Percentiles rank a stretch among this genome's conserved stretches.
Conservation (phyloP, 2,113 vertebrate genomes). For the Corythaeola cristata region DNA sequence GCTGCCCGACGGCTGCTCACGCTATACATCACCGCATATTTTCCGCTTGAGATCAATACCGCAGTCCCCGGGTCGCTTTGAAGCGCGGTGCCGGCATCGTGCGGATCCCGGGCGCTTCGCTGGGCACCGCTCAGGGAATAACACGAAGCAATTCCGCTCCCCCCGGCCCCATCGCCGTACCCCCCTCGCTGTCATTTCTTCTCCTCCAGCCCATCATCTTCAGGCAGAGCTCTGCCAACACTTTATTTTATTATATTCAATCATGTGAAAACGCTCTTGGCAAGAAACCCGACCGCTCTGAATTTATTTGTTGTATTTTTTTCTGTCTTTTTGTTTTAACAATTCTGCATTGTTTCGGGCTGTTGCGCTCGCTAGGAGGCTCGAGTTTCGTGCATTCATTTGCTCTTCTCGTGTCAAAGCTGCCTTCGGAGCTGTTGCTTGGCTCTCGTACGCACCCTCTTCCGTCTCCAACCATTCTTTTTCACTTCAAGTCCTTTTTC, state of each 20-base stretch:
- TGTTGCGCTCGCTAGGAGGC: not conserved
- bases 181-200: not conserved
- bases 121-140: not conserved
- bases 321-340: not conserved
- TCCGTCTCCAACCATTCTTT: conserved; percentile 18
- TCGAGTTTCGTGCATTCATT: not conserved
- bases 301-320: not conserved
- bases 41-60: conserved; percentile 36
- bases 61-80: not conserved
- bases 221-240: not conserved
- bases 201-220: not conserved
- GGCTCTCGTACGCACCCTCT: not conserved
- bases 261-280: conserved; percentile 6
- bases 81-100: not conserved
- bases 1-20: not conserved
- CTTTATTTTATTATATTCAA: not conserved
- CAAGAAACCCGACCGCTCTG: not conserved
- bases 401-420: not conserved
- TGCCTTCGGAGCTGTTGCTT: not conserved
- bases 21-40: not conserved
- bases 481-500: not conserved
- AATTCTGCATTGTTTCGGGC: not conserved
- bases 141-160: not conserved
- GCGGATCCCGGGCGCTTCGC: not conserved
- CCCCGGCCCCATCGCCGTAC: rapidly evolving